A percentile compares a stretch with the other conserved stretches of the same genome.
Conservation (phyloP, 2,888 invertebrate genomes). For the Eupithecia centaureata region DNA sequence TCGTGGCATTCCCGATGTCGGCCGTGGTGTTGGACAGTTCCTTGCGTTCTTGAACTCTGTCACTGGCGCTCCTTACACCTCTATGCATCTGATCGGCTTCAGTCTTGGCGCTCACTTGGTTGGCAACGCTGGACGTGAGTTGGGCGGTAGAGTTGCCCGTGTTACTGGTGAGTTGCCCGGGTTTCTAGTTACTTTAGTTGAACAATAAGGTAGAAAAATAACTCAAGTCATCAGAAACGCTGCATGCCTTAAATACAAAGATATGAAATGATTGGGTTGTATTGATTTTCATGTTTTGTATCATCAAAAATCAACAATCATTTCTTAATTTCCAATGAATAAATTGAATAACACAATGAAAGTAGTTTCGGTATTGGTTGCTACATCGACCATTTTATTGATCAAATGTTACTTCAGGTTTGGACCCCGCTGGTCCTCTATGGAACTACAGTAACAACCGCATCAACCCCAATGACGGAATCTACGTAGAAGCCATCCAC, state of each 20-base stretch:
- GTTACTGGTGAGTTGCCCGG: conserved; percentile 64
- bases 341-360: not conserved
- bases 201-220: too few species aligned
- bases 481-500: conserved; percentile 64
- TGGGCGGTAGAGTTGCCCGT: conserved; percentile 65
- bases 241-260: not conserved
- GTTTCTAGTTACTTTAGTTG: too few species aligned
- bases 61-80: conserved; percentile 56
- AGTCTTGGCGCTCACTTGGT: conserved; percentile 79
- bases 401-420: conserved; percentile 44
- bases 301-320: too few species aligned
- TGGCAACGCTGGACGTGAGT: conserved; percentile 68
- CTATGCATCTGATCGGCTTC: conserved; percentile 75
- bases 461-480: conserved; percentile 58
- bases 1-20: conserved; percentile 64
- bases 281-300: not conserved
- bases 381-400: not conserved
- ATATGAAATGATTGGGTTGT: not conserved
- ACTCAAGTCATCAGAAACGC: too few species aligned
- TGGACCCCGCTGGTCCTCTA: conserved; percentile 63
- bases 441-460: conserved; percentile 54
- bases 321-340: not conserved
- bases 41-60: conserved; percentile 59
- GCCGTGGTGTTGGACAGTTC: conserved; percentile 71
- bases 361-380: not conserved